These are phyloP conservation scores for Cyprinus carpio DNA, from an alignment of 2,113 vertebrate genomes.

Conservation along the genomic window DNA sequence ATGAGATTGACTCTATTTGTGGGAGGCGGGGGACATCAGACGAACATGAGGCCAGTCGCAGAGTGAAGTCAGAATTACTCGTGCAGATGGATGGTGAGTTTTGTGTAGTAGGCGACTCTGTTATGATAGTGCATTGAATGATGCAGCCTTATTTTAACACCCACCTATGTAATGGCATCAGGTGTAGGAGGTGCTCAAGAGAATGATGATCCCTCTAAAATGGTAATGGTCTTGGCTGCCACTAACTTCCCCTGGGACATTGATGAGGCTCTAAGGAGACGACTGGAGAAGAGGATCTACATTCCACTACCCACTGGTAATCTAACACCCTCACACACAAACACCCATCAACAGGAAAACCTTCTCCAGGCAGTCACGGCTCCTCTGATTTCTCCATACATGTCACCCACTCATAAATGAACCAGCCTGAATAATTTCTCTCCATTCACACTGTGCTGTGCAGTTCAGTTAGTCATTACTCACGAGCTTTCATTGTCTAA, in stretches of 20 bases:
- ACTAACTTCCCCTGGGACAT: conserved; percentile 99
- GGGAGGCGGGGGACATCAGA: conserved; percentile 94
- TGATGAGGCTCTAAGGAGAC: conserved; percentile 91
- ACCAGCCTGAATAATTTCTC: conserved; percentile 14
- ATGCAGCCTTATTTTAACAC: conserved; percentile 5
- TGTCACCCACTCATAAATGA: conserved; percentile 7
- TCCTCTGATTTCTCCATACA: conserved; percentile 17
- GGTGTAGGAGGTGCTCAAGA: conserved; percentile 90
- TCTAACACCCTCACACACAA: conserved; percentile 2
- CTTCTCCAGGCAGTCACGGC: conserved; percentile 16
- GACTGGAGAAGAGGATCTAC: conserved; percentile 97
- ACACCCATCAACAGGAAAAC: not conserved
- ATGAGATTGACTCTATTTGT: conserved; percentile 98
- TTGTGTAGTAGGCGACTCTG: not conserved
- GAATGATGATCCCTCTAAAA: conserved; percentile 95
- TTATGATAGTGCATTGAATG: not conserved
- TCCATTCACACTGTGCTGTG: not conserved
- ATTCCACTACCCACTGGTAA: conserved; percentile 94
- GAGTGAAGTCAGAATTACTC: conserved; percentile 94
- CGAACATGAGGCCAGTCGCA: conserved; percentile 94
- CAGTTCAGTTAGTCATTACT: not conserved
- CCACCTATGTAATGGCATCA: conserved; percentile 53
- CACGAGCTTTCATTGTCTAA: conserved; percentile 14
- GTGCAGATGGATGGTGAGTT: conserved; percentile 94
- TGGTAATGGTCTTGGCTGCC: conserved; percentile 98